phyloP scores from a whole-genome alignment of 2,888 invertebrate genomes.

The Aporophyla lueneburgensis region DNA sequence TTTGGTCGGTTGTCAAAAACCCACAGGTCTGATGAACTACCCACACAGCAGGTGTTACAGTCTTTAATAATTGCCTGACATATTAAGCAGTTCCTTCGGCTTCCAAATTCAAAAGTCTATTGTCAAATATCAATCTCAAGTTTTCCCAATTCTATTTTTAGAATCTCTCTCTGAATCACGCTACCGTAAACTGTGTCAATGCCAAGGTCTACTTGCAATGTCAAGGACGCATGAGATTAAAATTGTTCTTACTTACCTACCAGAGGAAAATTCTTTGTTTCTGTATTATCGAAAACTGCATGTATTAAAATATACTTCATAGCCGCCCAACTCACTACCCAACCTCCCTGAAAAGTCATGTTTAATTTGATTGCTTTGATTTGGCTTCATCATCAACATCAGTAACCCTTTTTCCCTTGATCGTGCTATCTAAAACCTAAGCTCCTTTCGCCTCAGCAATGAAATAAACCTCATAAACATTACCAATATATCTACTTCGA shows the following conservation, averaged over 20 bases:
- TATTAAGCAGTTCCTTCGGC: not conserved
- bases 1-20: not conserved
- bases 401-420: not conserved
- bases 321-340: too few species aligned
- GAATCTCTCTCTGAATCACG: not conserved
- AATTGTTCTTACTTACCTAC: not conserved
- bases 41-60: not conserved
- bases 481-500: not conserved
- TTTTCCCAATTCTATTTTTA: conserved; percentile 13
- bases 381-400: not conserved
- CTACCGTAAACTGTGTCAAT: conserved; percentile 18
- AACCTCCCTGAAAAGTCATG: not conserved
- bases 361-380: too few species aligned
- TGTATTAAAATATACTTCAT: not conserved
- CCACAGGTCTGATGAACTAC: not conserved
- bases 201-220: conserved; percentile 7
- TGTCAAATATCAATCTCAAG: not conserved
- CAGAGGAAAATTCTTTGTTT: not conserved
- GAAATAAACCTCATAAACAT: not conserved
- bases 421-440: not conserved
- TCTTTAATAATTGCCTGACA: not conserved
- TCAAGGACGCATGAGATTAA: conserved; percentile 34
- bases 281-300: not conserved
- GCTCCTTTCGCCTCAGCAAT: not conserved
- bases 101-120: conserved; percentile 1